Conservation (phyloP, 2,888 invertebrate species). For the Cerastoderma edule region DNA sequence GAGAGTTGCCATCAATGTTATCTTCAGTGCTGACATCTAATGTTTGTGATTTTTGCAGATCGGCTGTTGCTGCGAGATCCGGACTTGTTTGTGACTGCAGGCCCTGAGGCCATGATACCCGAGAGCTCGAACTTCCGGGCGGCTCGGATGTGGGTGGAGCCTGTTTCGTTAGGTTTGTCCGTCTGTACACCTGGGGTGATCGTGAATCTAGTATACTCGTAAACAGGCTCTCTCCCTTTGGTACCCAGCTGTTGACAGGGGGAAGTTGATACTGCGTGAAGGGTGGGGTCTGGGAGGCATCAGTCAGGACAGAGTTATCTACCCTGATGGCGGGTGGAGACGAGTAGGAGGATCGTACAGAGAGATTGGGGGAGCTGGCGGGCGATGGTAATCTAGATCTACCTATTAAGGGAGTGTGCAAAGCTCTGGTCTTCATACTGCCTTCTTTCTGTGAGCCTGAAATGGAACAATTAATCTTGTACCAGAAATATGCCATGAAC, state of each 20-base stretch:
- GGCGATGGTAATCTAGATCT: constrained; percentile 44
- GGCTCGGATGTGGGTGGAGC: constrained; percentile 36
- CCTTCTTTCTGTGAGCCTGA: constrained; percentile 8
- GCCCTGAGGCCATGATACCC: constrained; percentile 55
- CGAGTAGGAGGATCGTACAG: constrained; percentile 17
- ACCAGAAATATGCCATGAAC: not conserved
- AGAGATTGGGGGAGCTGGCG: constrained; percentile 57
- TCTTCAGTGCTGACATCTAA: not conserved
- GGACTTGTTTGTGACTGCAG: constrained; percentile 26
- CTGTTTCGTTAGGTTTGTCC: constrained; percentile 40
- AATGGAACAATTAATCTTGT: not conserved
- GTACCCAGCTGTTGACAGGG: constrained; percentile 52
- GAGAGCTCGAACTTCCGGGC: constrained; percentile 17
- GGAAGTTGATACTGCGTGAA: constrained; percentile 49
- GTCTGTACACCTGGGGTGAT: constrained; percentile 58
- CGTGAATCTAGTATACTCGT: constrained; percentile 55
- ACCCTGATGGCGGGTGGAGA: constrained; percentile 46
- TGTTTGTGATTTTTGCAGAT: not conserved
- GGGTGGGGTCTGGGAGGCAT: constrained; percentile 9
- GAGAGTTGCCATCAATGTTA: constrained; percentile 34
- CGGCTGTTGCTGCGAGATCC: not conserved
- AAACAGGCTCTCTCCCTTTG: constrained; percentile 55
- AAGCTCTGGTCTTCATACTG: not conserved
- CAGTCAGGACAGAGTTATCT: constrained; percentile 34
- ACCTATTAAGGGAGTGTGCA: not conserved